Percentiles rank a stretch among this genome's conserved stretches.
Conservation (phyloP, 2,888 invertebrate genomes). For the Tenthredo amoena region DNA sequence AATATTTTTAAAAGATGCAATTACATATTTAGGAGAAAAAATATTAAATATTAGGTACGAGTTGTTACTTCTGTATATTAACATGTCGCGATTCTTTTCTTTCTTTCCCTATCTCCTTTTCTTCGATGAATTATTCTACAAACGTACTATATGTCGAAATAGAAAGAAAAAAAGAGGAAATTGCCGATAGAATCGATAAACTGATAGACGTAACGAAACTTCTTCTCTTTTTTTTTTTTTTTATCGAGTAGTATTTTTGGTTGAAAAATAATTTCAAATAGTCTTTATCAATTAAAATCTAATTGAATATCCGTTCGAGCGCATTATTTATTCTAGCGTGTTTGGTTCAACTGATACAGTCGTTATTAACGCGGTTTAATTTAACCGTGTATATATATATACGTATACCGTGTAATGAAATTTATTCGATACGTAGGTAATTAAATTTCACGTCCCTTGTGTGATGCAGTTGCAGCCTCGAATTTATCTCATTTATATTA, state of each 20-base stretch:
- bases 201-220: background rate
- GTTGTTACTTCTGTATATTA: background rate
- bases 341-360: background rate
- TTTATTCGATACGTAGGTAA: background rate
- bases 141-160: background rate
- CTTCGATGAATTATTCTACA: background rate
- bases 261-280: background rate
- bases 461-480: background rate
- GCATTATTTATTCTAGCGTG: background rate
- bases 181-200: background rate
- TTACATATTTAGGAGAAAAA: background rate
- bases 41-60: background rate
- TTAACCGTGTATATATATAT: background rate
- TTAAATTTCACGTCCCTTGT: background rate
- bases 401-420: background rate
- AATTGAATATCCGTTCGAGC: background rate
- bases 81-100: background rate
- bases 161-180: background rate
- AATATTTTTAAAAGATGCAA: background rate
- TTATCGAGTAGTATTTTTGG: background rate
- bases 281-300: background rate
- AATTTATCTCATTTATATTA: background rate
- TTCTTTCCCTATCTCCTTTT: background rate
- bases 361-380: slow-evolving; percentile 18
- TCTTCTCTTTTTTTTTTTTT: background rate